Evolutionary conservation across 2,797 vertebrate genomes (phyloP), one percentile per base, ranked within the genome.

Genomic region (Sitta carolinensis): DNA sequence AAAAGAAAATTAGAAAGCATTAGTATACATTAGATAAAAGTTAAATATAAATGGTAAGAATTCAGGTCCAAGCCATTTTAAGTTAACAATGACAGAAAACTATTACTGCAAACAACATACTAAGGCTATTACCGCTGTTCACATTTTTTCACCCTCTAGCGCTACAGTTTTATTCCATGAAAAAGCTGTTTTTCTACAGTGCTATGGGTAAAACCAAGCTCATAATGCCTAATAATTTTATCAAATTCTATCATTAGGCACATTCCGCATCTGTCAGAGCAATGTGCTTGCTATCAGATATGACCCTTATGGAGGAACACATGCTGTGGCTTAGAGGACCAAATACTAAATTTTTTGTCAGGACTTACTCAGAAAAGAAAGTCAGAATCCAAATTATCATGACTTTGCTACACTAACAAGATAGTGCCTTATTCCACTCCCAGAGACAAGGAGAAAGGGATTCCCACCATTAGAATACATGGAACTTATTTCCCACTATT

Each of bases 31-130:
- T 68, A 75, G 23, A 91, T 36, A 47, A 77, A 76, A 63, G 38
- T 67, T 85, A 92, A 93, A 80, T 74, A 64, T 69, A 22, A 68
- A 48, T 77, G 30, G 15, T 87, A 91, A 81, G 73, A 90, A 78
- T 72, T 66, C 40, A 78, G 20, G 38, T 79, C 61, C 62, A 91
- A 81, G 58, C 18, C n/a, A 81, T 62, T 94, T 93, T 58, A 68
- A 63, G 57, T 86, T 83, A 90, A 90, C 15, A 38, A 61, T 51
- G 13, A 48, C 62, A 86, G 75, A 89, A 94, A 89, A 61, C 27
- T 73, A 74, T 70, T 89, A 66, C 61, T 87, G 38, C 32, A 92
- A 85, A 79, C 78, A 84, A 51, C 27, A 29, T 32, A 59, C 58
- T 84, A 20, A 62, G 75, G 55, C 16, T 83, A 50, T 75, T 81